These are phyloP conservation scores for Buceros bicornis DNA, from an alignment of 2,797 vertebrate genomes.

Conservation along the genomic window DNA sequence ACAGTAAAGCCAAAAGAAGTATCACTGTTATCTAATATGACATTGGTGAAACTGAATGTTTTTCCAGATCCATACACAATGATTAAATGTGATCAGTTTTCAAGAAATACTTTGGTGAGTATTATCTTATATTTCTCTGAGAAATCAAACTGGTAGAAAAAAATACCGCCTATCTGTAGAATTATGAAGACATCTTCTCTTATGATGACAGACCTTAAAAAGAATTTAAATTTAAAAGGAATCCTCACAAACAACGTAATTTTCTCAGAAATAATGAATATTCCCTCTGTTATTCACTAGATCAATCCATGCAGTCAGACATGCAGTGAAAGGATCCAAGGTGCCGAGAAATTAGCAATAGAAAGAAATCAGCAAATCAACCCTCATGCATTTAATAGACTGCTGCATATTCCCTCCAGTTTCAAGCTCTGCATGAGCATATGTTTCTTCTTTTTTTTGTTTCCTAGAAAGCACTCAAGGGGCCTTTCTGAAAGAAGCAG, in stretches of 20 bases:
- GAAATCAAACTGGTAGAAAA: background rate
- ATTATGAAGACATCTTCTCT: constrained; percentile 29
- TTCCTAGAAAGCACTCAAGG: constrained; percentile 33
- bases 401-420: constrained; percentile 1
- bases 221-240: constrained; percentile 12
- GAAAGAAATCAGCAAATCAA: constrained; percentile 40
- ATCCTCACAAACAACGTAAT: background rate
- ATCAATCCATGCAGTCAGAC: constrained; percentile 44
- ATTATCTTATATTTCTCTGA: background rate
- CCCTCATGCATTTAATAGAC: constrained; percentile 21
- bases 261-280: constrained; percentile 46
- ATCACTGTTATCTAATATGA: background rate
- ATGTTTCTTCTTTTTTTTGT: constrained; percentile 16
- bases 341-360: constrained; percentile 14
- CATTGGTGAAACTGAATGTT: background rate
- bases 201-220: constrained; percentile 3
- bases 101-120: background rate
- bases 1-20: background rate
- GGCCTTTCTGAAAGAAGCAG: constrained; percentile 7
- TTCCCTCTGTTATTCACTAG: constrained; percentile 30
- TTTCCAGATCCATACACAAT: background rate
- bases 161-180: background rate
- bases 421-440: constrained; percentile 42
- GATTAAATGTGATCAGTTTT: background rate
- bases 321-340: constrained; percentile 11